Conservation (phyloP, 2,888 invertebrate species). For the Drosophila villosipedis region DNA sequence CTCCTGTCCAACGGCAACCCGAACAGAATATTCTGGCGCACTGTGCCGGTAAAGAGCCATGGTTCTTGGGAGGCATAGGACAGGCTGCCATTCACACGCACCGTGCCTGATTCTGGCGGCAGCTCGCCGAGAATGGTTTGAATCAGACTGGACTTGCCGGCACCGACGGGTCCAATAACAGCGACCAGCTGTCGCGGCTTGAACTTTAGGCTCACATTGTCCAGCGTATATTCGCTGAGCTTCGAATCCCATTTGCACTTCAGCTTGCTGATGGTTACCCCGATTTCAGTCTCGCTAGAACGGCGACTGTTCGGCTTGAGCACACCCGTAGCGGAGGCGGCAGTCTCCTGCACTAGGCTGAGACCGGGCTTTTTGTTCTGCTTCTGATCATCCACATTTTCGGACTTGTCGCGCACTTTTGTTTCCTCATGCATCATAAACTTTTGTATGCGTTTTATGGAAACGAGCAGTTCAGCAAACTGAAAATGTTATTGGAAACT, state of each 20-base stretch:
- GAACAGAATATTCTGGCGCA: slow-evolving; percentile 88
- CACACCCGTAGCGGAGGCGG: slow-evolving; percentile 61
- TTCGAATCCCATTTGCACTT: slow-evolving; percentile 89
- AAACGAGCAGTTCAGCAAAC: slow-evolving; percentile 88
- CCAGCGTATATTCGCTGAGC: slow-evolving; percentile 88
- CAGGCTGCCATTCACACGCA: slow-evolving; percentile 87
- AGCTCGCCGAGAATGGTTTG: slow-evolving; percentile 87
- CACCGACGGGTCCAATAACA: slow-evolving; percentile 90
- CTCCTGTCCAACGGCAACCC: slow-evolving; percentile 87
- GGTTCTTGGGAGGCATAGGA: slow-evolving; percentile 94
- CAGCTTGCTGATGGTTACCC: slow-evolving; percentile 88
- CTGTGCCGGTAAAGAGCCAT: slow-evolving; percentile 92
- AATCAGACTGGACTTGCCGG: slow-evolving; percentile 88
- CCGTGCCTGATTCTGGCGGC: slow-evolving; percentile 86
- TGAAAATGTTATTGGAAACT: background rate
- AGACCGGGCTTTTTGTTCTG: slow-evolving; percentile 33
- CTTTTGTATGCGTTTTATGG: slow-evolving; percentile 87
- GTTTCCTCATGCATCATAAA: slow-evolving; percentile 89
- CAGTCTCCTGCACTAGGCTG: slow-evolving; percentile 70
- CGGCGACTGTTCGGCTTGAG: slow-evolving; percentile 69
- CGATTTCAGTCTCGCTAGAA: slow-evolving; percentile 78
- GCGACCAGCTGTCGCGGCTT: slow-evolving; percentile 89
- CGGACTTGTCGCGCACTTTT: slow-evolving; percentile 82
- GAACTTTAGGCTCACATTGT: slow-evolving; percentile 88
- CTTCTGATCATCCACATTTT: slow-evolving; percentile 67